Percentiles rank a stretch among this genome's conserved stretches.
Conservation (phyloP, 2,113 vertebrate species). For the Trogon surrucura region DNA sequence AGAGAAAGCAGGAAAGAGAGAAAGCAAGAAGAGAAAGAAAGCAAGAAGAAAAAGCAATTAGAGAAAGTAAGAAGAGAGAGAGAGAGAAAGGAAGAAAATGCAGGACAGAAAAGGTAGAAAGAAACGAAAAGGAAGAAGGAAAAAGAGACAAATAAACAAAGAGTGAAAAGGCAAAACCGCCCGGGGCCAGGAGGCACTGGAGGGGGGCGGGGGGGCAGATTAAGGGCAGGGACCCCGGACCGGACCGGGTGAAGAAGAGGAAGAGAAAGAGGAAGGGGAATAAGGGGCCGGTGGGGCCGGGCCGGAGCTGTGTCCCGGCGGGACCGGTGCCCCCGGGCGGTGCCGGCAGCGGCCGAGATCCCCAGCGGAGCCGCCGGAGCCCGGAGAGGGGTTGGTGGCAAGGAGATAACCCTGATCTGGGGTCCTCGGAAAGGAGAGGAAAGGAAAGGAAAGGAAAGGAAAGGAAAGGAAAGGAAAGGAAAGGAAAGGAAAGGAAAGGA, state of each 20-base stretch:
- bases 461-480: background rate
- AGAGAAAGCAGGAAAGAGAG: too few relatives aligned
- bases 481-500: background rate
- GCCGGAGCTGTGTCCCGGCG: background rate
- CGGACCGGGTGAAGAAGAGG: background rate
- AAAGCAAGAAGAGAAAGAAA: background rate
- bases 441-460: background rate
- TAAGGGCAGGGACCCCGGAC: background rate
- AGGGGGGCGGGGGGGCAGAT: background rate
- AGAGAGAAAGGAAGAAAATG: too few relatives aligned
- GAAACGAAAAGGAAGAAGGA: too few relatives aligned
- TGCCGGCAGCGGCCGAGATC: background rate
- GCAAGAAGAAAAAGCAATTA: background rate
- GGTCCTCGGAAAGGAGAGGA: too few relatives aligned
- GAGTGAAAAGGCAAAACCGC: background rate
- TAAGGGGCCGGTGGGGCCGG: background rate
- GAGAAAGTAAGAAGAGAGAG: too few relatives aligned
- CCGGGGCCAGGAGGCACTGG: too few relatives aligned
- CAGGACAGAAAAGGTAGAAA: too few relatives aligned
- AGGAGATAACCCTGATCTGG: background rate
- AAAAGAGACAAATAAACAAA: background rate
- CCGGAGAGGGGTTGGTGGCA: background rate
- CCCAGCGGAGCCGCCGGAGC: background rate
- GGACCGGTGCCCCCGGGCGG: background rate
- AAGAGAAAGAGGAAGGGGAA: background rate